These are phyloP conservation scores for Onychomys leucogaster DNA, from an alignment of 2,797 vertebrate species.

Conservation along the genomic window DNA sequence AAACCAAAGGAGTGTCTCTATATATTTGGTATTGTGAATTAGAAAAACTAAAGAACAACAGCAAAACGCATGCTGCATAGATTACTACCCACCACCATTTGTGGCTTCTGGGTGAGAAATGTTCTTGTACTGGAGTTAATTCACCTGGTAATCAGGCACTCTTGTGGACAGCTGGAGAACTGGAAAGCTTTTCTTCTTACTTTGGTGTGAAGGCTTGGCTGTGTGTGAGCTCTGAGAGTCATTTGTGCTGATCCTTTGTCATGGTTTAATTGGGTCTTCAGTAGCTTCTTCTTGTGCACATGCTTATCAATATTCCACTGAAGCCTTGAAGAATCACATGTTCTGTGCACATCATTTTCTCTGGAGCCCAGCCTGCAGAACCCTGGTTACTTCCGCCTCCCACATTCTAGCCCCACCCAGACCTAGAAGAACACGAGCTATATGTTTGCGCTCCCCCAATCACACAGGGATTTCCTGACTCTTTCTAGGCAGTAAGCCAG, in stretches of 20 bases:
- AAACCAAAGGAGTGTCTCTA: background rate
- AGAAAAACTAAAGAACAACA: background rate
- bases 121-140: background rate
- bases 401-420: background rate
- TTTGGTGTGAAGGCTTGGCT: background rate
- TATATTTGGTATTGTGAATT: background rate
- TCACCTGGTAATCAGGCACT: background rate
- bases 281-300: background rate
- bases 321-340: background rate
- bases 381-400: background rate
- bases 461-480: background rate
- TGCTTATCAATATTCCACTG: background rate
- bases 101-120: background rate
- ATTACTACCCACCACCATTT: background rate
- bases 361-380: background rate
- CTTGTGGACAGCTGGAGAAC: background rate
- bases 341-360: background rate
- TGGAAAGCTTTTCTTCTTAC: background rate
- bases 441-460: background rate
- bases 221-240: background rate
- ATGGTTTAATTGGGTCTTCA: background rate
- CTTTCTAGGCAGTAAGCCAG: background rate
- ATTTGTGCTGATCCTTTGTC: background rate
- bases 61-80: background rate
- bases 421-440: background rate